Percentiles rank a stretch among this genome's conserved stretches.
Conservation (phyloP, 1,140 invertebrate genomes). For the Aphelinus certus region DNA sequence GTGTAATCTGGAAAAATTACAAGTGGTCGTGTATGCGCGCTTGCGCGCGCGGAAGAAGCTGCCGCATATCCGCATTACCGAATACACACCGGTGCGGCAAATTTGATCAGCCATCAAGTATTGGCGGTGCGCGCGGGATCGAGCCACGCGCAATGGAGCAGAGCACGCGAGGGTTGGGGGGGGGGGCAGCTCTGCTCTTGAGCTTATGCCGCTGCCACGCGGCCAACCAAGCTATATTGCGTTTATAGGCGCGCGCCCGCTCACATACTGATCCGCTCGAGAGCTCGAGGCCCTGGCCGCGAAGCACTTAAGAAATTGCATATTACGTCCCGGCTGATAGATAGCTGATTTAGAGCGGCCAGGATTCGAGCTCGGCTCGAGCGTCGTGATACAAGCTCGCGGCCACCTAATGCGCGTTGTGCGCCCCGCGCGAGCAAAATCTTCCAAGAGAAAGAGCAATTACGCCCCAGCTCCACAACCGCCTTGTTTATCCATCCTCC, state of each 20-base stretch:
- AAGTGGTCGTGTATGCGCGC: too few species aligned
- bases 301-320: slow-evolving; percentile 30
- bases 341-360: slow-evolving; percentile 15
- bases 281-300: background rate
- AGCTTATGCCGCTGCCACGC: too few species aligned
- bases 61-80: too few species aligned
- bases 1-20: too few species aligned
- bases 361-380: too few species aligned
- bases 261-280: background rate
- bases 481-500: too few species aligned
- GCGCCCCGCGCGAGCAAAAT: background rate
- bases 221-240: slow-evolving; percentile 2
- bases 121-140: too few species aligned
- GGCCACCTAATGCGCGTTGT: slow-evolving; percentile 1
- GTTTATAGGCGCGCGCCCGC: slow-evolving; percentile 7
- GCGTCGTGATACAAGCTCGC: background rate
- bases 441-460: background rate
- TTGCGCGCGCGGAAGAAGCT: too few species aligned
- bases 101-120: background rate
- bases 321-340: slow-evolving; percentile 23
- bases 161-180: background rate
- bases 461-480: too few species aligned
- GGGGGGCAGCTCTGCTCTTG: background rate
- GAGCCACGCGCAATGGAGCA: background rate
- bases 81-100: background rate